These are phyloP conservation scores for Propithecus perrieri DNA, from an alignment of 2,797 vertebrate species.

Conservation along the genomic window DNA sequence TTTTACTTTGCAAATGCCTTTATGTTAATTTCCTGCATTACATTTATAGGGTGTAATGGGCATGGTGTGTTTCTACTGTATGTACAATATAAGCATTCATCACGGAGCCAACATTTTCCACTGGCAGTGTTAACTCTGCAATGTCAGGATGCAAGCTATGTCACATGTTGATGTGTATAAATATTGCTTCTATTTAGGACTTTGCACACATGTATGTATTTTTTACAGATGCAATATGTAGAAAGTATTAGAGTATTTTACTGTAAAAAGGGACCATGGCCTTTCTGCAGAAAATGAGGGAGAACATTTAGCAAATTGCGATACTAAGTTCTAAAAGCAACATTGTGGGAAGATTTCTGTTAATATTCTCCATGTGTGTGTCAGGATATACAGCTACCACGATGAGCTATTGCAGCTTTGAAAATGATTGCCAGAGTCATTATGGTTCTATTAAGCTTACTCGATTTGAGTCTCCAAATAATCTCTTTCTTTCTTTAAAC, in stretches of 20 bases:
- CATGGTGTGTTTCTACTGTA: neutral
- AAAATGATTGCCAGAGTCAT: neutral
- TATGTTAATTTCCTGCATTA: slow-evolving; percentile 49
- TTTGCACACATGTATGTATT: neutral
- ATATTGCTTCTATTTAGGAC: neutral
- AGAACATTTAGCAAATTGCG: neutral
- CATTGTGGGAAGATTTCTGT: neutral
- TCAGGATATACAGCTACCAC: neutral
- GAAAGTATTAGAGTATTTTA: neutral
- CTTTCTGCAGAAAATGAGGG: neutral
- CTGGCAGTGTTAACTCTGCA: neutral
- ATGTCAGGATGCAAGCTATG: neutral
- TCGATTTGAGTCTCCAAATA: neutral
- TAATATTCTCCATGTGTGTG: neutral
- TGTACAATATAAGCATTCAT: slow-evolving; percentile 36
- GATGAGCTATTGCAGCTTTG: neutral
- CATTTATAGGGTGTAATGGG: slow-evolving; percentile 13
- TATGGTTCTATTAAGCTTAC: neutral
- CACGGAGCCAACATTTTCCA: neutral
- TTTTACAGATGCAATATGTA: neutral
- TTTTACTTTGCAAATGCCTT: slow-evolving; percentile 55
- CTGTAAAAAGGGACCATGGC: neutral
- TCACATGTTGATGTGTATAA: neutral
- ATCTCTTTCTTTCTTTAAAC: neutral
- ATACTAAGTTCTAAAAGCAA: neutral